Evolutionary conservation across 2,888 invertebrate genomes (phyloP).

Genomic region (Asteroscopus sphinx): DNA sequence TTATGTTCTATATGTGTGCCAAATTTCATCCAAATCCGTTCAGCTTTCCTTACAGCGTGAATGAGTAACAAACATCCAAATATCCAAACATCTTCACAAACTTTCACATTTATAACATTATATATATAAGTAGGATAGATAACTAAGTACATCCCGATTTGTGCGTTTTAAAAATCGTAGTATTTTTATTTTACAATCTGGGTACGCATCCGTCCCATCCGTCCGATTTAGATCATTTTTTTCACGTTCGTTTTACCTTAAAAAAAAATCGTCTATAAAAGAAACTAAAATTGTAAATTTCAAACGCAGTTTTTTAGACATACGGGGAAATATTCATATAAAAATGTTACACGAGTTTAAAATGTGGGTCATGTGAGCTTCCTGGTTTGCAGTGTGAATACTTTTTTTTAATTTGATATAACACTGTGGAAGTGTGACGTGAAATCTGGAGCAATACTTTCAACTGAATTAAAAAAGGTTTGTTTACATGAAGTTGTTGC

Average conservation of each 20-base stretch:
- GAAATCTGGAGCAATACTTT: conserved; percentile 31
- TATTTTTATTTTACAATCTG: conserved; percentile 34
- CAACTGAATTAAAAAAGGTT: conserved; percentile 26
- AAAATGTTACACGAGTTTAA: conserved; percentile 34
- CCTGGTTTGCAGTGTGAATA: conserved; percentile 14
- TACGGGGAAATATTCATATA: conserved; percentile 22
- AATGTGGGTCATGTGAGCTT: conserved; percentile 46
- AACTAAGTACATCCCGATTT: conserved; percentile 4
- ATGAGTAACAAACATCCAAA: no score
- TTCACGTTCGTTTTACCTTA: conserved; percentile 32
- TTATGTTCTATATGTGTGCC: no score
- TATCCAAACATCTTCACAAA: no score
- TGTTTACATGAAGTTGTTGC: conserved; percentile 3
- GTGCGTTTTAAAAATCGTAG: conserved; percentile 21
- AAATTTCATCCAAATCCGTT: no score
- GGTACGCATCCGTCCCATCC: conserved; percentile 26
- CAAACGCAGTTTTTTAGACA: conserved; percentile 26
- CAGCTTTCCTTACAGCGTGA: no score
- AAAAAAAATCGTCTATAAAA: conserved; percentile 31
- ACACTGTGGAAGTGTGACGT: conserved; percentile 15
- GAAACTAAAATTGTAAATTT: conserved; percentile 33
- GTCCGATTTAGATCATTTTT: conserved; percentile 29
- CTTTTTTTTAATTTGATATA: conserved; percentile 43
- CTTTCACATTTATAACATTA: no score
- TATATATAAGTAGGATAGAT: no score